Base-by-base conservation (phyloP, 2,113 vertebrate genomes). In the Cnemophilus loriae region DNA sequence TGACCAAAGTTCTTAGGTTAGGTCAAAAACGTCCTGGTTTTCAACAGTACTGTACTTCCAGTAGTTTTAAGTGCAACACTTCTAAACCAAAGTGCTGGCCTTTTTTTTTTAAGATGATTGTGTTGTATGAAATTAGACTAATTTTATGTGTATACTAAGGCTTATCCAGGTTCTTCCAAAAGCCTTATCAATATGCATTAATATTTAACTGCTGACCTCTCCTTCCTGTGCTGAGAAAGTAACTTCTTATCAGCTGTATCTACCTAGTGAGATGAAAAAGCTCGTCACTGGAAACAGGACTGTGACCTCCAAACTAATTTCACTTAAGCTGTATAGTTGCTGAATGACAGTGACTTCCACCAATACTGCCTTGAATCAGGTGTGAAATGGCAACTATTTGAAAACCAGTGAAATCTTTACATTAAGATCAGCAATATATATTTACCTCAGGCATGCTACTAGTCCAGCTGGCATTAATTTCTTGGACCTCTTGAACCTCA, bases 391-490 rank as follows among this genome's bases (percentile, higher is more conserved):
- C 33, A 90, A 74, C 42, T 77, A 33, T 46, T 20, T 86, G 28
- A 88, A 92, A 94, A 59, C 19, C 35, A 56, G 17, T 67, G 20
- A 90, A 89, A 89, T 81, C 17, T 85, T 44, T 35, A n/a, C 52
- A 83, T 37, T 90, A 88, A 50, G 46, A 89, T 94, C 21, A 3
- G 20, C 21, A 63, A 47, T 57, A 37, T 37, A 44, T 46, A 75
- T 88, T 97, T 96, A 99, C 99, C 99, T 99, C 77, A 99, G 93
- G 35, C 98, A 98, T 21, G 99, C 92, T 93, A 99, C 95, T 24
- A 99, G 82, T 57, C 99, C 99, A 0, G 99, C 98, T 69, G 99
- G 99, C 97, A 99, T 98, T 83, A 99, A 41, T 93, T 99, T 99
- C 79, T 98, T 98, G 95, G 99, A 98, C 78, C 98, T 99, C 97